Evolutionary conservation across 2,113 vertebrate genomes (phyloP), one percentile per base, ranked within the genome.

Genomic region (Dolichotis patagonum): DNA sequence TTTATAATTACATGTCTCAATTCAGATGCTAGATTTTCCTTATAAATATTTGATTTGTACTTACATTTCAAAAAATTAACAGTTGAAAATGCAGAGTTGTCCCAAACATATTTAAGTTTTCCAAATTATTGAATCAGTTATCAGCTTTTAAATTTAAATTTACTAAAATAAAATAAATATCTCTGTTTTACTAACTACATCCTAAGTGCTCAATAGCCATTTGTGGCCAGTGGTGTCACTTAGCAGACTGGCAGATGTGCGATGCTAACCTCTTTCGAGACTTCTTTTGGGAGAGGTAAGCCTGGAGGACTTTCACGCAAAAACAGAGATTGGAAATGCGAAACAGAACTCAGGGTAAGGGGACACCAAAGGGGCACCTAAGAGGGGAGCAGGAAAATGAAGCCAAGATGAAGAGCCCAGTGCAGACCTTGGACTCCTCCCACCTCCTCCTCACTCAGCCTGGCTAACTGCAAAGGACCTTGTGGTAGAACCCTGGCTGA

Each of bases 91-190:
- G 62, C 46, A 84, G 28, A 83, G 65, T 89, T 91, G 63, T 9
- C 85, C 46, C 73, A 91, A 90, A 89, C 43, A 95, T 26, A 69
- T 49, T 67, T 83, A 35, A 77, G 3, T 75, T 43, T 95, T 85
- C 84, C 41, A 80, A 97, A 91, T 84, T 89, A 91, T 19, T 71
- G 65, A 91, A 91, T 88, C 52, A 85, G 63, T 56, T 32, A 82
- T 65, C 84, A 62, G 46, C 46, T 89, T 85, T 83, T 82, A 77
- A 35, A 87, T n/a, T 63, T 80, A 95, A 88, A 85, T 85, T 11
- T 69, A 85, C 88, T 52, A 87, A 92, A 88, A 41, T 54, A 94
- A 90, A 28, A 49, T 54, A 94, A 90, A 28, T 41, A 69, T 88
- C 82, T 95, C 82, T 93, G 7, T 80, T 77, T 91, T 63, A 85